phyloP scores from a whole-genome alignment of 2,888 invertebrate species.

The Cactoblastis cactorum region DNA sequence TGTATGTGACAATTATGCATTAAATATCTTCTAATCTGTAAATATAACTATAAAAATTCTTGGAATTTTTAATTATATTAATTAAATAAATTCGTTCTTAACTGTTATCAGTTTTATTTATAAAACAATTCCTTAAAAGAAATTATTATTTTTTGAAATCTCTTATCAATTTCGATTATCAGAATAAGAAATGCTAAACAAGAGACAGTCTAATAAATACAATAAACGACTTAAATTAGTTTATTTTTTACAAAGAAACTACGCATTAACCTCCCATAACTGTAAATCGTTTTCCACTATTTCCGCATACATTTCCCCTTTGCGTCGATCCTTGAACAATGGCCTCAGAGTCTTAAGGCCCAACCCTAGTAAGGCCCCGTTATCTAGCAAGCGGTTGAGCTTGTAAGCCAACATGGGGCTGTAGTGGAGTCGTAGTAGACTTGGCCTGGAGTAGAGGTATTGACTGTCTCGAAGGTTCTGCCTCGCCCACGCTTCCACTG shows the following conservation, averaged over 20 bases:
- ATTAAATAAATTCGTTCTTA: too few species aligned
- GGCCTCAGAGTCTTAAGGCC: slow-evolving; percentile 86
- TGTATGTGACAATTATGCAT: too few species aligned
- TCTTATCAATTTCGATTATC: too few species aligned
- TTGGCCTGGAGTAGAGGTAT: slow-evolving; percentile 88
- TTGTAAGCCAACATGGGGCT: slow-evolving; percentile 83
- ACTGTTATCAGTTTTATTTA: too few species aligned
- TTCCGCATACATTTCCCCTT: slow-evolving; percentile 87
- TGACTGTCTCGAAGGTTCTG: slow-evolving; percentile 84
- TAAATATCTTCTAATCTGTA: too few species aligned
- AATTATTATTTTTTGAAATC: too few species aligned
- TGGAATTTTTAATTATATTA: too few species aligned
- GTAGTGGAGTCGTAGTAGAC: slow-evolving; percentile 87
- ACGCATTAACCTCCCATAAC: slow-evolving; percentile 84
- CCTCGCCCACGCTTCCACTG: slow-evolving; percentile 86
- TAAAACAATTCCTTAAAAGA: too few species aligned
- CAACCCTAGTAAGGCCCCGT: slow-evolving; percentile 88
- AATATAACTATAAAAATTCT: too few species aligned
- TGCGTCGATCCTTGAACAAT: slow-evolving; percentile 84
- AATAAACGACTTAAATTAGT: background rate
- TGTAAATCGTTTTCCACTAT: slow-evolving; percentile 92
- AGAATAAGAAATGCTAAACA: too few species aligned
- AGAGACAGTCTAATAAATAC: too few species aligned
- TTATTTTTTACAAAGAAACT: slow-evolving; percentile 16
- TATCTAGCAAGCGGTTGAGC: slow-evolving; percentile 84